Conservation (phyloP, 2,113 vertebrate species). For the Erythrolamprus reginae region DNA sequence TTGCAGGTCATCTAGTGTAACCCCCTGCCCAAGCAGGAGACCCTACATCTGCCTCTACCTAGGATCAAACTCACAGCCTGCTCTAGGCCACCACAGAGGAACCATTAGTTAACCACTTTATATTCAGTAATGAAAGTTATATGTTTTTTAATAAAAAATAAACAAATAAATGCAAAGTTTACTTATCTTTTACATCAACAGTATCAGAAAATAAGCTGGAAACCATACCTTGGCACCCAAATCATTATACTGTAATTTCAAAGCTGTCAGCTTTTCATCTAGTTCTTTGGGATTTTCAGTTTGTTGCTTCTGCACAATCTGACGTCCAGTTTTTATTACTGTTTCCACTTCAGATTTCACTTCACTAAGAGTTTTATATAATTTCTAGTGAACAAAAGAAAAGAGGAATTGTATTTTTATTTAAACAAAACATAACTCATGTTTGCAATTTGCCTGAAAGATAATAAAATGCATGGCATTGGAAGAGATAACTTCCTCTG, state of each 20-base stretch:
- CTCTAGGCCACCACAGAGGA: too few relatives aligned
- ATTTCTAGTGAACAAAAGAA: conserved; percentile 74
- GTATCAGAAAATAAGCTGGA: neutral
- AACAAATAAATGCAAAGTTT: neutral
- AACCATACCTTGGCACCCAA: conserved; percentile 84
- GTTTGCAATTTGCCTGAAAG: neutral
- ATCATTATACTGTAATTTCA: conserved; percentile 95
- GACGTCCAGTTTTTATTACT: conserved; percentile 95
- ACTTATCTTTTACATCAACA: conserved; percentile 1
- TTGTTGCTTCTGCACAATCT: conserved; percentile 94
- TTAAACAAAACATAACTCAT: neutral
- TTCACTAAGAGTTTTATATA: conserved; percentile 95
- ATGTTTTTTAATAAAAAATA: neutral
- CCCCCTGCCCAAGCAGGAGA: too few relatives aligned
- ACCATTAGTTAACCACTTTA: neutral
- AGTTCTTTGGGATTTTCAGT: conserved; percentile 93
- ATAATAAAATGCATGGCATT: neutral
- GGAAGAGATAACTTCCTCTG: neutral
- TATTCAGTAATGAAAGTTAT: neutral
- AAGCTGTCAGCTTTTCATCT: conserved; percentile 88
- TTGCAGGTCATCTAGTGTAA: too few relatives aligned
- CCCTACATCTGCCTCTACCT: too few relatives aligned
- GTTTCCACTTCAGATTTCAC: conserved; percentile 96
- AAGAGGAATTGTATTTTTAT: conserved; percentile 2
- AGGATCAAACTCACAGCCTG: too few relatives aligned